Base-by-base conservation (phyloP, 2,888 invertebrate genomes). In the Eulithis prunata region DNA sequence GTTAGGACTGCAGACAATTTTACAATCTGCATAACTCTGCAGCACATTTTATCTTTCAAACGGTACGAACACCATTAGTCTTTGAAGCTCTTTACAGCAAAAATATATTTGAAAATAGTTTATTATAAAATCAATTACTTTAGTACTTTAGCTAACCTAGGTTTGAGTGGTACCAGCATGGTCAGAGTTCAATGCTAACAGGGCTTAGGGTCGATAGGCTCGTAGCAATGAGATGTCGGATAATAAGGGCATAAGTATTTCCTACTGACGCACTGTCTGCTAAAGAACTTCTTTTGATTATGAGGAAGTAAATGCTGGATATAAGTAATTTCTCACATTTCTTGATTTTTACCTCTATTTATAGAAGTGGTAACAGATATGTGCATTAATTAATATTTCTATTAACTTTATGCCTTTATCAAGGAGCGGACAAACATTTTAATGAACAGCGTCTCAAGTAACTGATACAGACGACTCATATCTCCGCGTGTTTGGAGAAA, bases 111-210 rank as follows among this genome's bases (percentile, higher is more conserved):
- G n/a, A 49, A 14, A 51, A 28, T 12, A 51, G 13, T 28, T 12
- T 28, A 51, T 28, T 11, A 28, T 1, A 13, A 47, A 47, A 47
- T 47, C 14, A 32, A 32, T 5, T 5, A 3, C 32, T 32, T 32
- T 32, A 32, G 6, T 41, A 7, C 6, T 41, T 41, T 41, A 8
- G 41, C 41, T 41, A 11, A 41, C 5, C 41, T 11, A 41, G 32
- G 2, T 11, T 41, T 41, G 41, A 41, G 41, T 41, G 41, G 41
- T 38, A 14, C 43, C 43, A 69, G 57, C 72, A 71, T 53, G 65
- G 68, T 70, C 77, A 73, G 73, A 79, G 78, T 76, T 81, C 81
- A 81, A 79, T 81, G 78, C 74, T 75, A 75, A 70, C 63, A 61
- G 62, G 71, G 60, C 58, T 69, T 73, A 73, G 76, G 77, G 79